Evolutionary conservation across 2,888 invertebrate species (phyloP).

Genomic region (Tetragonisca angustula): DNA sequence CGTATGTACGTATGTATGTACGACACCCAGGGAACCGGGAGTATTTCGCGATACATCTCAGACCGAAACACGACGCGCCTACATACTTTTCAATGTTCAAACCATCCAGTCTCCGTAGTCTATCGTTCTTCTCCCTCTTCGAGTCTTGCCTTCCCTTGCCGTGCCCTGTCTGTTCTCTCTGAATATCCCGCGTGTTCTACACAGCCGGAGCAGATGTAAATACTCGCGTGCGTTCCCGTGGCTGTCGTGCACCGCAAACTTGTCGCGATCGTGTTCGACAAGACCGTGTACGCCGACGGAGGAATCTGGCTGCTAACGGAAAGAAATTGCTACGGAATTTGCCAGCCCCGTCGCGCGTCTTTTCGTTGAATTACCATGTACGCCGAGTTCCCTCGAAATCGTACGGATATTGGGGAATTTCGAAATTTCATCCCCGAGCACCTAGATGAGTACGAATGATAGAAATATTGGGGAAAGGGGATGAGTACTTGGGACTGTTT

Average conservation of each 20-base stretch:
- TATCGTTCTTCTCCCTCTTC: conserved; percentile 32
- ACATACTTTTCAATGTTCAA: conserved; percentile 61
- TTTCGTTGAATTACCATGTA: neutral
- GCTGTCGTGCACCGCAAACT: conserved; percentile 50
- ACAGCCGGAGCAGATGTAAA: conserved; percentile 51
- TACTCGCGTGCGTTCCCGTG: conserved; percentile 39
- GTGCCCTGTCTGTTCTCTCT: neutral
- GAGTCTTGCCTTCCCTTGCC: neutral
- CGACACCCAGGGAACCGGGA: neutral
- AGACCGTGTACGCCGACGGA: conserved; percentile 17
- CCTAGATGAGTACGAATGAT: too few species aligned
- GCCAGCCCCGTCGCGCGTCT: neutral
- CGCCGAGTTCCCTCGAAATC: neutral
- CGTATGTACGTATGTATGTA: too few species aligned
- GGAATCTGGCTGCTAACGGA: neutral
- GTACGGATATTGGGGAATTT: neutral
- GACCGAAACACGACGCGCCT: conserved; percentile 24
- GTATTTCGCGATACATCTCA: conserved; percentile 35
- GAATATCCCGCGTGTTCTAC: conserved; percentile 46
- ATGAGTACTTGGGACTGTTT: too few species aligned
- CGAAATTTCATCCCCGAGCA: neutral
- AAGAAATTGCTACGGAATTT: neutral
- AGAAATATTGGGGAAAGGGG: too few species aligned
- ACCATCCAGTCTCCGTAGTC: conserved; percentile 29
- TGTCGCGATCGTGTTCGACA: conserved; percentile 56